Conservation (phyloP, 2,113 vertebrate genomes). For the Alligator mississippiensis region DNA sequence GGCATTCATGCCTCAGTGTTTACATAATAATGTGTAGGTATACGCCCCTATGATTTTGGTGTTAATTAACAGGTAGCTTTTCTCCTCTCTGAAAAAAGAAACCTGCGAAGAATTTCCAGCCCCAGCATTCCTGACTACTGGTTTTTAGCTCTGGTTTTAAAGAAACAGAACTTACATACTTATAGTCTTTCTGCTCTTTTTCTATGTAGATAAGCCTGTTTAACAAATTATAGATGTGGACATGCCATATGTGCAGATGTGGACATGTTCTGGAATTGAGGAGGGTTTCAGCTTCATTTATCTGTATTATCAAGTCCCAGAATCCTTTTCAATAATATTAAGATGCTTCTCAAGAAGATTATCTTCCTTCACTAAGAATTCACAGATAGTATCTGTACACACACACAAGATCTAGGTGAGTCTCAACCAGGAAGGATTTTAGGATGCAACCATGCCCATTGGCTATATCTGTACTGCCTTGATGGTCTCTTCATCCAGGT, state of each 20-base stretch:
- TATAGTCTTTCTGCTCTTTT: background rate
- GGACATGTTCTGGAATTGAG: background rate
- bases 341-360: background rate
- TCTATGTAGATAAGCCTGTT: background rate
- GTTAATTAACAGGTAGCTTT: background rate
- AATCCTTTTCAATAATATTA: background rate
- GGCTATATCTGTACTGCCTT: background rate
- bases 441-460: background rate
- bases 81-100: background rate
- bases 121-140: background rate
- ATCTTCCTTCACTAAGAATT: background rate
- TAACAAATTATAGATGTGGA: background rate
- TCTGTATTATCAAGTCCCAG: background rate
- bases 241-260: background rate
- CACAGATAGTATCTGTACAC: background rate
- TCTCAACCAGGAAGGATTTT: background rate
- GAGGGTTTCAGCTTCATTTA: background rate
- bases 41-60: background rate
- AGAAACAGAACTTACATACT: background rate
- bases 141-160: background rate
- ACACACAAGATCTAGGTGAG: background rate
- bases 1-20: background rate
- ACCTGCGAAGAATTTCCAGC: background rate
- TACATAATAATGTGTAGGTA: background rate
- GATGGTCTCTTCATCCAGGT: background rate